Base-by-base conservation (phyloP, 2,797 vertebrate species). In the Hoplostethus atlanticus region DNA sequence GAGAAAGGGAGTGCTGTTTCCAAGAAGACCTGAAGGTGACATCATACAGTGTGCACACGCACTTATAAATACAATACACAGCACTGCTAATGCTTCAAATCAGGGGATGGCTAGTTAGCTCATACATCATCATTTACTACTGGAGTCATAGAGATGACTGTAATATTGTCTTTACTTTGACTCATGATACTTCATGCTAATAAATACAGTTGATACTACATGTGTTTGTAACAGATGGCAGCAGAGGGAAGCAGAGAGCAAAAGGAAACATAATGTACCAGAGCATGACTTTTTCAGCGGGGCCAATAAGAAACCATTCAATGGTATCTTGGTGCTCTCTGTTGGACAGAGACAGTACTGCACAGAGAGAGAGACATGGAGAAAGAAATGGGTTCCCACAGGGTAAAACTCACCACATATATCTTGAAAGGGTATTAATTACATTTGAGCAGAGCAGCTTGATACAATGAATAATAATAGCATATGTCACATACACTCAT, bases 251-350 rank as follows among this genome's bases (percentile, higher is more conserved):
- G 13, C 61, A 80, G 31, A 64, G 77, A 76, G 71, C 51, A 15
- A n/a, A 38, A 13, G 10, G 30, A 13, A 21, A 17, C 21, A 5
- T n/a, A 30, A 38, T n/a, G 42, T 47, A 62, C 53, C 15, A 8
- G 21, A 54, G 48, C 6, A 21, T 4, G 31, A 36, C 13, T 36
- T 56, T 28, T n/a, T 57, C 31, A 56, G 0, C 3, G 6, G 15
- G 60, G 34, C 1, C 3, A 12, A 46, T 12, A 21, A 52, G 21
- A 12, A 17, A 36, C 16, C 44, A 7, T 80, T 77, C 31, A 16
- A 3, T 76, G 65, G 80, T 84, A 2, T 65, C 25, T 51, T 92
- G 71, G 76, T 69, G 79, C 87, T 9, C 85, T 90, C 91, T 93
- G 69, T 82, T 90, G 92, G 90, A 64, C 55, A 73, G 2, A 55